Evolutionary conservation across 2,888 invertebrate species (phyloP).

Genomic region (Apeira syringaria): DNA sequence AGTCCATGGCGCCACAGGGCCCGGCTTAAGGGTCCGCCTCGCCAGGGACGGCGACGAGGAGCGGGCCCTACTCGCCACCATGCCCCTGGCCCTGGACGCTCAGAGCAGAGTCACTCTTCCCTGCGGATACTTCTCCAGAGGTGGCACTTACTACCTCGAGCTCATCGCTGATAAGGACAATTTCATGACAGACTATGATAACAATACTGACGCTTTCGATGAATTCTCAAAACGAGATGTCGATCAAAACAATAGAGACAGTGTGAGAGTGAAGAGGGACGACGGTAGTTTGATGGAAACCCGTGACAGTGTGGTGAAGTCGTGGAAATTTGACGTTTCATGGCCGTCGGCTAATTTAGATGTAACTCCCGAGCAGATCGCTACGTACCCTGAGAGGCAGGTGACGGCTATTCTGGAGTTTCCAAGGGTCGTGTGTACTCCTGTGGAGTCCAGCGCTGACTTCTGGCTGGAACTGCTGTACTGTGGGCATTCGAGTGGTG

Average conservation of each 20-base stretch:
- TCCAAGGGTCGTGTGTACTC: slow-evolving; percentile 87
- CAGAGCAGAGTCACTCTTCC: slow-evolving; percentile 82
- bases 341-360: slow-evolving; percentile 91
- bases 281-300: slow-evolving; percentile 68
- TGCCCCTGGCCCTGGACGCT: slow-evolving; percentile 78
- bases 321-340: slow-evolving; percentile 89
- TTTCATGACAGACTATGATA: slow-evolving; percentile 55
- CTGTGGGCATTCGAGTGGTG: slow-evolving; percentile 87
- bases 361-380: slow-evolving; percentile 89
- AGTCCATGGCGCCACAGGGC: slow-evolving; percentile 81
- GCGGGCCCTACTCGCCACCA: slow-evolving; percentile 61
- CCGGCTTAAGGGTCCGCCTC: slow-evolving; percentile 66
- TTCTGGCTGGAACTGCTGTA: slow-evolving; percentile 92
- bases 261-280: slow-evolving; percentile 51
- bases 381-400: slow-evolving; percentile 90
- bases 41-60: slow-evolving; percentile 78
- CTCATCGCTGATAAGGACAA: slow-evolving; percentile 63
- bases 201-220: slow-evolving; percentile 39
- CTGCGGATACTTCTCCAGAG: slow-evolving; percentile 89
- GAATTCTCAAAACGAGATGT: slow-evolving; percentile 15
- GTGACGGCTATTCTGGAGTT: slow-evolving; percentile 90
- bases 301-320: slow-evolving; percentile 68
- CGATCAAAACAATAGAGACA: slow-evolving; percentile 1
- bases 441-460: slow-evolving; percentile 85
- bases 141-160: slow-evolving; percentile 84